Evolutionary conservation across 2,797 vertebrate genomes (phyloP).

Genomic region (Lutjanus argentimaculatus): DNA sequence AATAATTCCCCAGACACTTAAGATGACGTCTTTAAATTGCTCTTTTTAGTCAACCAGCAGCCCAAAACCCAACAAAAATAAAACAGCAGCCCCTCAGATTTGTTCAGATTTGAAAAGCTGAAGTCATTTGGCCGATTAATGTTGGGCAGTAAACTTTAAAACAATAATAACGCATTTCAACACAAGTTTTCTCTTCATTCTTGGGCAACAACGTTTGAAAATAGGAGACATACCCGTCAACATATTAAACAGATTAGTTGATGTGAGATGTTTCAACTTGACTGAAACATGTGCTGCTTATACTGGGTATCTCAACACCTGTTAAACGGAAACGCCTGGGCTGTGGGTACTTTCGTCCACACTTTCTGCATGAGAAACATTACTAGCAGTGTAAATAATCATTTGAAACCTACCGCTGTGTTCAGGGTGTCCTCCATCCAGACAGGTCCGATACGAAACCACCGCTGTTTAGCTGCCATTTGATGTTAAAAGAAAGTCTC

Average conservation of each 20-base stretch:
- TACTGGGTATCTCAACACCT: background rate
- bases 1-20: background rate
- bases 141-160: background rate
- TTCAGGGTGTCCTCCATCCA: conserved; percentile 56
- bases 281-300: background rate
- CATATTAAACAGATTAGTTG: background rate
- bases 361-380: background rate
- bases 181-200: background rate
- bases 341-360: background rate
- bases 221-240: background rate
- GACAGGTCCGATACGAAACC: background rate
- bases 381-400: background rate
- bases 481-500: background rate
- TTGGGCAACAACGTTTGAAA: background rate
- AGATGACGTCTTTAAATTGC: background rate
- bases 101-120: background rate
- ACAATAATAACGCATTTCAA: background rate
- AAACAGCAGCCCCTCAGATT: background rate
- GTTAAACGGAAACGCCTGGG: background rate
- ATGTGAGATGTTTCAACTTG: background rate
- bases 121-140: background rate
- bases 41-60: background rate
- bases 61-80: background rate
- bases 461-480: background rate
- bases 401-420: conserved; percentile 25